phyloP scores from a whole-genome alignment of 2,888 invertebrate species.

The Silvanus unidentatus region DNA sequence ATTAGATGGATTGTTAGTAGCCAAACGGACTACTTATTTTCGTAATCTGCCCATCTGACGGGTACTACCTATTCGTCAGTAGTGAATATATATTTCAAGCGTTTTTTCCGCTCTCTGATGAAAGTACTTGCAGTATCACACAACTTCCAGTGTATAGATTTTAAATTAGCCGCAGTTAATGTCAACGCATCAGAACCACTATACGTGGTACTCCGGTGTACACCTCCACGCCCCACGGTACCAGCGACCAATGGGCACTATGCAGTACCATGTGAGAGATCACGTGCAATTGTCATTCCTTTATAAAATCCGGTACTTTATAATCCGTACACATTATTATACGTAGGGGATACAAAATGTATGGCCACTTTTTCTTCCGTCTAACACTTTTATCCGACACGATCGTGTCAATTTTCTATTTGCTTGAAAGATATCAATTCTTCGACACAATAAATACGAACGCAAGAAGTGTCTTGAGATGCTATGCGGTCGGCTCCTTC shows the following conservation, averaged over 20 bases:
- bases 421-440: not conserved
- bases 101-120: too few relatives aligned
- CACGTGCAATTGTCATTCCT: constrained; percentile 30
- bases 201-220: constrained; percentile 1
- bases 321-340: too few relatives aligned
- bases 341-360: too few relatives aligned
- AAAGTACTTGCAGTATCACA: too few relatives aligned
- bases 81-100: too few relatives aligned
- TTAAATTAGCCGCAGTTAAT: constrained; percentile 20
- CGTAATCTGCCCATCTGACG: too few relatives aligned
- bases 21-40: too few relatives aligned
- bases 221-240: constrained; percentile 1
- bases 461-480: not conserved
- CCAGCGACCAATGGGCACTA: constrained; percentile 26
- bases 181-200: constrained; percentile 21
- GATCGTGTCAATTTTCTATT: not conserved
- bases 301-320: constrained; percentile 12
- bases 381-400: too few relatives aligned
- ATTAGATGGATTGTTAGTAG: constrained; percentile 2
- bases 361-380: too few relatives aligned
- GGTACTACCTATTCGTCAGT: too few relatives aligned
- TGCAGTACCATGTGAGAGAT: constrained; percentile 25
- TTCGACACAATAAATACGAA: not conserved
- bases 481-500: constrained; percentile 2
- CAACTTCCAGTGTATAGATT: constrained; percentile 10